Base-by-base conservation (phyloP, 2,888 invertebrate species). In the Quadriops clusia region DNA sequence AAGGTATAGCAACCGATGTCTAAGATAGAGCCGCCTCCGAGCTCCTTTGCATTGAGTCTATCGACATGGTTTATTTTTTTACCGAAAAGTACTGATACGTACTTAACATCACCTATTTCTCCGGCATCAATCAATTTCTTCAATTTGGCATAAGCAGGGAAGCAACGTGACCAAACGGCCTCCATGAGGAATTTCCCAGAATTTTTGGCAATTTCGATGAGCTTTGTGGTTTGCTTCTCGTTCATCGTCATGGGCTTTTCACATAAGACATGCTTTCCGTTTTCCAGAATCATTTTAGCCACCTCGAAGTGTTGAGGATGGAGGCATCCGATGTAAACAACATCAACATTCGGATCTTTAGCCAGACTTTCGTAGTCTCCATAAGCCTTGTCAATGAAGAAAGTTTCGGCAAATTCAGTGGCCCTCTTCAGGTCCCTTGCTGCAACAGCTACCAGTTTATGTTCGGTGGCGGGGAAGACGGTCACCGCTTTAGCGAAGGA, bases 191-290 rank as follows among this genome's bases (percentile, higher is more conserved):
- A 86, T 1, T 79, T 54, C 4, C 79, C 77, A 47, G 80, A 80
- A 16, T 66, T 56, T 47, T 67, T 70, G 1, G 90, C 86, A 1
- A 75, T 52, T 12, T 68, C 62, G 8, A 86, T 62, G 18, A 94
- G 61, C 40, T 75, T 72, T 38, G 69, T 65, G 0, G 78, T 70
- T 56, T 90, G 78, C 45, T 77, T 77, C 27, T 67, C 64, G 55
- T 86, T 87, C 60, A 90, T 60, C 28, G 83, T 80, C 38, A 91
- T 59, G 0, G 93, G 87, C 57, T 93, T 93, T 59, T 93, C 93
- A 54, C 89, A 86, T 3, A 94, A 62, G 2, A 93, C 79, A 47
- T 85, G 79, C 56, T 91, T 93, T 0, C 84, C 83, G 46, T 74
- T 65, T 38, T 78, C 71, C 15, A 93, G 60, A 70, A 83, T 82